Evolutionary conservation across 2,113 vertebrate species (phyloP).

Genomic region (Nicator chloris): DNA sequence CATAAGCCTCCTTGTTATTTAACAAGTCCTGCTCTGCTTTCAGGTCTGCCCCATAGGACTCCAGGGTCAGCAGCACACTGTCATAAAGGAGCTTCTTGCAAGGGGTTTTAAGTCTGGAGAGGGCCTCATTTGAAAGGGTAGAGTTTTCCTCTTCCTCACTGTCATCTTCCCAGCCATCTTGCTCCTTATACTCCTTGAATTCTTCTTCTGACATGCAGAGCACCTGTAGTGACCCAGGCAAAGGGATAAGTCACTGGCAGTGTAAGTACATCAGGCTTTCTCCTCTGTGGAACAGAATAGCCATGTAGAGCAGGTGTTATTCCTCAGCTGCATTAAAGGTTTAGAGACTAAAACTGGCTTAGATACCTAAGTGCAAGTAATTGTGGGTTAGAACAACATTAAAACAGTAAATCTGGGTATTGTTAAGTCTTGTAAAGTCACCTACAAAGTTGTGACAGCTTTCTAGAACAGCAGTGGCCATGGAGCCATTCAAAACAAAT

Average conservation of each 20-base stretch:
- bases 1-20: slow-evolving; percentile 52
- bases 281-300: neutral
- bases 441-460: neutral
- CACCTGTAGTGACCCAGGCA: slow-evolving; percentile 71
- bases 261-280: neutral
- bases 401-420: neutral
- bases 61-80: slow-evolving; percentile 75
- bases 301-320: rapidly evolving
- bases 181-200: slow-evolving; percentile 82
- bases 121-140: slow-evolving; percentile 71
- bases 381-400: neutral
- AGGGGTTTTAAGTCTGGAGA: slow-evolving; percentile 70
- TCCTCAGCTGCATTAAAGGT: neutral
- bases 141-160: slow-evolving; percentile 70
- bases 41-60: slow-evolving; percentile 68
- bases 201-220: slow-evolving; percentile 85
- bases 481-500: neutral
- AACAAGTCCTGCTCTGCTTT: slow-evolving; percentile 74
- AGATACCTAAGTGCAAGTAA: neutral
- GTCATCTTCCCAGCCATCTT: slow-evolving; percentile 79
- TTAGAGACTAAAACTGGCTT: neutral
- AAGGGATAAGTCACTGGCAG: neutral
- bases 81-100: slow-evolving; percentile 80
- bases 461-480: neutral
- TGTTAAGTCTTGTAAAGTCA: neutral